phyloP scores from a whole-genome alignment of 2,888 invertebrate species.

The Harpagoxenus sublaevis region DNA sequence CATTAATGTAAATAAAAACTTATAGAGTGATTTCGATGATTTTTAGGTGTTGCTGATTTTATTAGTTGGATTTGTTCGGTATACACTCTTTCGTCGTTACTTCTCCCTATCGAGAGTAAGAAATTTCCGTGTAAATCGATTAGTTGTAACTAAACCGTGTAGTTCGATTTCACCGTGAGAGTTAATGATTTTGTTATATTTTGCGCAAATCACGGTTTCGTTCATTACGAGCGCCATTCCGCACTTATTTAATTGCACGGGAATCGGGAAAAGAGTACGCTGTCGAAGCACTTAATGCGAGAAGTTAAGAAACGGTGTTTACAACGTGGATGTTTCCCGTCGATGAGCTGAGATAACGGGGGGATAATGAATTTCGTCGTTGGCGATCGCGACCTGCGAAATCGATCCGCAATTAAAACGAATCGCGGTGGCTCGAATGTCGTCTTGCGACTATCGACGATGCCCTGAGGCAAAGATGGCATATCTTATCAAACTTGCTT shows the following conservation, averaged over 20 bases:
- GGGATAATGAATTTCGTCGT: conserved; percentile 56
- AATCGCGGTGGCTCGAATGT: conserved; percentile 25
- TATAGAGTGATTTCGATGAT: background rate
- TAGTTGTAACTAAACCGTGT: background rate
- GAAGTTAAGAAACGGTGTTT: conserved; percentile 30
- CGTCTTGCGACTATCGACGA: background rate
- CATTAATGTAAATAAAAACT: background rate
- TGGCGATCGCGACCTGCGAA: conserved; percentile 26
- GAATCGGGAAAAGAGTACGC: conserved; percentile 7
- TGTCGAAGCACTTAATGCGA: conserved; percentile 14
- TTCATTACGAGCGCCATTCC: conserved; percentile 13
- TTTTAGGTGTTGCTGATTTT: background rate
- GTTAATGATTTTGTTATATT: conserved; percentile 24
- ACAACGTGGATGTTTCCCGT: background rate
- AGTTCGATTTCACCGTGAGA: conserved; percentile 8
- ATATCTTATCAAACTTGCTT: conserved; percentile 18
- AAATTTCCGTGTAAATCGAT: conserved; percentile 16
- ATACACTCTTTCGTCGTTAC: background rate
- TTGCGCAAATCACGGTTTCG: conserved; percentile 1
- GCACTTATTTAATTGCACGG: conserved; percentile 17
- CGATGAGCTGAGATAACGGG: conserved; percentile 57
- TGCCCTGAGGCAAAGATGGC: background rate
- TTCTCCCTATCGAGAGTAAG: background rate
- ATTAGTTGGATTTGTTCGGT: background rate
- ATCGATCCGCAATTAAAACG: conserved; percentile 44